Percentiles rank a stretch among this genome's conserved stretches.
phyloP scores from a whole-genome alignment of 2,797 vertebrate species.

The Bovichtus diacanthus region DNA sequence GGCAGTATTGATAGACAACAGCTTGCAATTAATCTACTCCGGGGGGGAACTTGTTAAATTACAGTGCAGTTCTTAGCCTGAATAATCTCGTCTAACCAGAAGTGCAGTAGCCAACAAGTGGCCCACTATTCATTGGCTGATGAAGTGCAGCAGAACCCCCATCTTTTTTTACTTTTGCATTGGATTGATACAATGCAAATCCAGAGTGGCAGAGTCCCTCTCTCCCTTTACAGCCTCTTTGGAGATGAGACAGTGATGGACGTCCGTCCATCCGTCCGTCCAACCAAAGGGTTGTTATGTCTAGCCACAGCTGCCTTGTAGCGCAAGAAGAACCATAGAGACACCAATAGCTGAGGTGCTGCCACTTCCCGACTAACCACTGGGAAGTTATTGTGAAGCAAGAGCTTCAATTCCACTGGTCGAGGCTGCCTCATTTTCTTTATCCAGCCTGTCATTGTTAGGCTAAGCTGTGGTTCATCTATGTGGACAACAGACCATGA shows the following conservation, averaged over 20 bases:
- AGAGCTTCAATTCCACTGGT: not conserved
- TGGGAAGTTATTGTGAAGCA: not conserved
- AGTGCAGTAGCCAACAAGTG: not conserved
- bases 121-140: not conserved
- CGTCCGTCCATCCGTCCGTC: too few relatives aligned
- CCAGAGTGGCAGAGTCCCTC: not conserved
- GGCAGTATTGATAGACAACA: not conserved
- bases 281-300: not conserved
- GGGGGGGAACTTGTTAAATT: too few relatives aligned
- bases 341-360: not conserved
- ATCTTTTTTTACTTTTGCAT: not conserved
- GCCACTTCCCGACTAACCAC: not conserved
- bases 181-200: not conserved
- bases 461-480: too few relatives aligned
- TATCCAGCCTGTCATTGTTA: not conserved
- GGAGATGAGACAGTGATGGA: not conserved
- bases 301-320: not conserved
- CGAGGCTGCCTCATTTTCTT: not conserved
- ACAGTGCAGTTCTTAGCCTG: not conserved
- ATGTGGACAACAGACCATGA: too few relatives aligned
- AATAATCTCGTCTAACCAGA: not conserved
- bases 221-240: not conserved
- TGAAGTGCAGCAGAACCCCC: conserved; percentile 1
- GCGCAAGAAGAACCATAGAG: not conserved
- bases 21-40: not conserved